Evolutionary conservation across 2,797 vertebrate species (phyloP).

Genomic region (Neostethus bicornis): DNA sequence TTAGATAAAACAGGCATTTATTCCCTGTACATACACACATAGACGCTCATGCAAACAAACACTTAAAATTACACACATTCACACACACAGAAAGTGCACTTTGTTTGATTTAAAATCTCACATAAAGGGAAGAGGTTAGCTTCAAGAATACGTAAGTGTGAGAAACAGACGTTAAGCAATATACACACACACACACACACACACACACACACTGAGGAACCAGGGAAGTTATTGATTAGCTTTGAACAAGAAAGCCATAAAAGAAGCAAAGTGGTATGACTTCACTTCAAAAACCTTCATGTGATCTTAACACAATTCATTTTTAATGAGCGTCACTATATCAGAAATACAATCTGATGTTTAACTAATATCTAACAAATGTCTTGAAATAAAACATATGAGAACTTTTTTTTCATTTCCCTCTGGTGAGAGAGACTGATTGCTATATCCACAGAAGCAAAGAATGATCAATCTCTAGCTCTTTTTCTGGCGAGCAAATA

Average conservation of each 20-base stretch:
- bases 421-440: slow-evolving; percentile 1
- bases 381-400: slow-evolving; percentile 17
- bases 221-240: slow-evolving; percentile 54
- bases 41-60: neutral
- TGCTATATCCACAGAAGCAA: neutral
- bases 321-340: neutral
- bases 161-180: slow-evolving; percentile 48
- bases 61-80: slow-evolving; percentile 13
- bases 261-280: slow-evolving; percentile 44
- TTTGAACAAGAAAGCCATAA: slow-evolving; percentile 41
- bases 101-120: slow-evolving; percentile 63
- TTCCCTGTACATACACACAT: slow-evolving; percentile 42
- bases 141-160: slow-evolving; percentile 43
- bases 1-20: slow-evolving; percentile 57
- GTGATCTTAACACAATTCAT: slow-evolving; percentile 11
- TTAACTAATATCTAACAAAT: neutral
- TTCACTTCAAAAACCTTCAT: slow-evolving; percentile 52
- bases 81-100: slow-evolving; percentile 48
- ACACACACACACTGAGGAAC: slow-evolving; percentile 23
- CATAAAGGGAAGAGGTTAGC: slow-evolving; percentile 48
- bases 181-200: slow-evolving; percentile 37
- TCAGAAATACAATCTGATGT: neutral
- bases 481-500: slow-evolving; percentile 84
- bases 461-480: slow-evolving; percentile 60
- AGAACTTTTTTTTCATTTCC: neutral